Evolutionary conservation across 2,888 invertebrate species (phyloP).

Genomic region (Eupithecia inturbata): DNA sequence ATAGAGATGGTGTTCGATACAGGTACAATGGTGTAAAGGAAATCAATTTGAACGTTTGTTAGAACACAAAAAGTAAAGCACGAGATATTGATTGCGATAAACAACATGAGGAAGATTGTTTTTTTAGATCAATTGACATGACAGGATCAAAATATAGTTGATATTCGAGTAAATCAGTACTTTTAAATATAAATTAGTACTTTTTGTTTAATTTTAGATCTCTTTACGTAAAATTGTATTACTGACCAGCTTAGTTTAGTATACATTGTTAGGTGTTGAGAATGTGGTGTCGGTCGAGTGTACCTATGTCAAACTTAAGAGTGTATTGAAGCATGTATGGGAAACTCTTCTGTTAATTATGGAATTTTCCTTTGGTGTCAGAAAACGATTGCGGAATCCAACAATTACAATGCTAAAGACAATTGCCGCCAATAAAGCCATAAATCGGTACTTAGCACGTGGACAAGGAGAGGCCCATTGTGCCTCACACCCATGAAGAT

Average conservation of each 20-base stretch:
- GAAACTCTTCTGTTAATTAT: background rate
- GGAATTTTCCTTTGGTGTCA: background rate
- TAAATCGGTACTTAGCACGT: slow-evolving; percentile 13
- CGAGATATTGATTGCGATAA: slow-evolving; percentile 36
- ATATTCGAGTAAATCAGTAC: background rate
- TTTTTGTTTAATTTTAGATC: background rate
- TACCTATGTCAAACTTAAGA: background rate
- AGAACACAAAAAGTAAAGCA: slow-evolving; percentile 33
- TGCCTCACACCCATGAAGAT: slow-evolving; percentile 36
- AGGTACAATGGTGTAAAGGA: slow-evolving; percentile 40
- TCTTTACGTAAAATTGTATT: background rate
- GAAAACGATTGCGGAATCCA: slow-evolving; percentile 2
- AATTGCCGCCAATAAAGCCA: slow-evolving; percentile 8
- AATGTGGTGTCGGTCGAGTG: background rate
- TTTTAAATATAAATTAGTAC: too few species aligned
- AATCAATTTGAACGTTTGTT: slow-evolving; percentile 38
- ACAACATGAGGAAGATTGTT: slow-evolving; percentile 12
- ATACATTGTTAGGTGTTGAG: background rate
- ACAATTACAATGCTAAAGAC: slow-evolving; percentile 2
- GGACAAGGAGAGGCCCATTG: slow-evolving; percentile 18
- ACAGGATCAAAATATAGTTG: background rate
- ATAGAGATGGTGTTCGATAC: slow-evolving; percentile 45
- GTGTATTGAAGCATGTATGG: background rate
- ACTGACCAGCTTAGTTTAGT: background rate
- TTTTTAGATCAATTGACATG: slow-evolving; percentile 13